Percentiles rank a stretch among this genome's conserved stretches.
phyloP scores from a whole-genome alignment of 2,113 vertebrate genomes.

The Poeciliopsis prolifica region DNA sequence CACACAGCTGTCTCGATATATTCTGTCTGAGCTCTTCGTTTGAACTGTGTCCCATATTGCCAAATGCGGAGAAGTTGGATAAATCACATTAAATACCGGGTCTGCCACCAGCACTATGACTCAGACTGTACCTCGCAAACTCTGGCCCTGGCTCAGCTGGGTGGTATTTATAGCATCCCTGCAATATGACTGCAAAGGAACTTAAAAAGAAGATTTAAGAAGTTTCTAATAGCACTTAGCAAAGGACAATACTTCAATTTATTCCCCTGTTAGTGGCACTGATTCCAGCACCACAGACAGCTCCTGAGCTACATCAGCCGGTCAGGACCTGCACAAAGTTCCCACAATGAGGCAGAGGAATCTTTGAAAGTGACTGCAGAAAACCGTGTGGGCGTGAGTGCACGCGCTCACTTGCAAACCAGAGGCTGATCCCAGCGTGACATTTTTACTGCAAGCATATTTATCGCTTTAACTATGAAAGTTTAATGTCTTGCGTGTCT shows the following conservation, averaged over 20 bases:
- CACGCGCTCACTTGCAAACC: background rate
- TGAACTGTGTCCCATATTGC: slow-evolving; percentile 80
- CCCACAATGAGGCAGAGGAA: background rate
- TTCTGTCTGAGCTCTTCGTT: slow-evolving; percentile 77
- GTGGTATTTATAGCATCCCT: slow-evolving; percentile 25
- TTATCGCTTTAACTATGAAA: slow-evolving; percentile 33
- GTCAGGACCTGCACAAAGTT: slow-evolving; percentile 51
- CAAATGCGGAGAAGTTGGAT: slow-evolving; percentile 73
- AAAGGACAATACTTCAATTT: background rate
- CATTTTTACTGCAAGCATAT: slow-evolving; percentile 22
- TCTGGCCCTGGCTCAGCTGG: slow-evolving; percentile 44
- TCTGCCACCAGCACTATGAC: slow-evolving; percentile 73
- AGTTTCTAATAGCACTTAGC: background rate
- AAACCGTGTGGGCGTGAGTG: slow-evolving; percentile 3
- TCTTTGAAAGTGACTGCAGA: slow-evolving; percentile 25
- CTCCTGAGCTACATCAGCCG: slow-evolving; percentile 25
- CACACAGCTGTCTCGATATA: slow-evolving; percentile 48
- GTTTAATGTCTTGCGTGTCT: slow-evolving; percentile 20
- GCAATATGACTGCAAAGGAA: slow-evolving; percentile 7
- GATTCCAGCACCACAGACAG: slow-evolving; percentile 60
- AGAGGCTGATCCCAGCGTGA: slow-evolving; percentile 17
- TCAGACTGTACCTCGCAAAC: slow-evolving; percentile 62
- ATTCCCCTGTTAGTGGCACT: slow-evolving; percentile 9
- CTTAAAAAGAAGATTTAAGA: slow-evolving; percentile 1
- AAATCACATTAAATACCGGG: slow-evolving; percentile 75